Evolutionary conservation across 2,113 vertebrate genomes (phyloP), one percentile per base, ranked within the genome.

Genomic region (Mesembrinibis cayennensis): DNA sequence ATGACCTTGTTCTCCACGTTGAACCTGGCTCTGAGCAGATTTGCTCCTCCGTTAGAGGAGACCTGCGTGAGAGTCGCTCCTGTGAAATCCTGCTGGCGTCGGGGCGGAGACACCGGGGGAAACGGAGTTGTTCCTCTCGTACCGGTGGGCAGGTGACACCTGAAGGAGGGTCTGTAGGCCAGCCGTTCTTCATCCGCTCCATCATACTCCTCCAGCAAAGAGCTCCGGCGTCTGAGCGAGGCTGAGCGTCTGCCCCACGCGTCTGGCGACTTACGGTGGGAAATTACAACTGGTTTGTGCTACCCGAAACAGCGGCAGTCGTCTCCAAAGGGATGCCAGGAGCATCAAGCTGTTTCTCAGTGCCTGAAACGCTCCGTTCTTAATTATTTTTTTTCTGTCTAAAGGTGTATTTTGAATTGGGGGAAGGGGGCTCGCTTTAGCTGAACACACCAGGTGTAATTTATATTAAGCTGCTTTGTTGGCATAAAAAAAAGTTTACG

Each of bases 251-350:
- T 32, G 53, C 42, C 22, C 26, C 6, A 3, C 32, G 50, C 40
- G 6, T 18, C 65, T 10, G 2, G 13, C 5, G n/a, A 13, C 36
- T 14, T 4, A 2, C 7, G 16, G 34, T 16, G 34, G 38, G 32
- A 26, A 52, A 13, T 44, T 20, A 9, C 49, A 22, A 7, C 20
- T 16, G 30, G 26, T 36, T 23, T 16, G 9, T 22, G 6, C 30
- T 32, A 3, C 22, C 49, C 1, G 7, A 19, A 29, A 9, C n/a
- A 1, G n/a, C 3, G 52, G 10, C 32, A 10, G n/a, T n/a, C 14
- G 8, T 47, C 72, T 36, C 44, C 40, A 9, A 36, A 30, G 73
- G 63, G 20, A 4, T 36, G 49, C 55, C 74, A 15, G 63, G 20
- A 45, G 47, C 55, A 8, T 16, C 14, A 56, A 40, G 58, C 49